Base-by-base conservation (phyloP, 2,113 vertebrate species). In the Gulo gulo region DNA sequence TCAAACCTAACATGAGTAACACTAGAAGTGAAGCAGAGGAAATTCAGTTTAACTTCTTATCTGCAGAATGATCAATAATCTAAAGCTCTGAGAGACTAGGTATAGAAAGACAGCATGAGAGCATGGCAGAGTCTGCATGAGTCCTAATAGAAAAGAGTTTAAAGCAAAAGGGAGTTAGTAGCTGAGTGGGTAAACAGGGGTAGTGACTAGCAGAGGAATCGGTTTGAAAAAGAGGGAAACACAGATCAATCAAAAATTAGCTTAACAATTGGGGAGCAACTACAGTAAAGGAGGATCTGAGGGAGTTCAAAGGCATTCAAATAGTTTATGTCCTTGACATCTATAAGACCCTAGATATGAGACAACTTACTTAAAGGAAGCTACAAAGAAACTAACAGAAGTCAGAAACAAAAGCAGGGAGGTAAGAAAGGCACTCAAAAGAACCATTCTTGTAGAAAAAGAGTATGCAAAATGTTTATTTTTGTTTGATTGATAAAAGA, bases 241-340 rank as follows among this genome's bases (percentile, higher is more conserved):
- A 95, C 65, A 96, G 69, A 98, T 98, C 95, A 96, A 97, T 97
- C 36, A 12, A 94, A 95, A 79, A 63, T 87, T 67, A 95, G 50
- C 6, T 88, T 94, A 92, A 87, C 36, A 96, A 95, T 90, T 82
- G 96, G 81, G 29, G 39, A 88, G 39, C 86, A 89, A 67, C 13
- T 50, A 24, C 34, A 50, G 47, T n/a, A 85, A 95, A 80, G 31
- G n/a, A 79, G 80, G 14, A 90, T 95, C 52, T 94, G 39, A 65
- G 11, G 42, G 88, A 85, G 78, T 96, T 90, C 94, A 97, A 95
- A 92, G 29, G 8, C 45, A 84, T 83, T 87, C n/a, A 74, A 21
- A 23, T 76, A 78, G 67, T 55, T 94, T 42, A 80, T 50, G 36
- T 86, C 18, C n/a, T 84, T 94, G 79, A 93, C 31, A 67, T 71